Percentiles rank a stretch among this genome's conserved stretches.
These are phyloP conservation scores for Piezodorus guildinii DNA, from an alignment of 1,140 invertebrate genomes.

Conservation along the genomic window DNA sequence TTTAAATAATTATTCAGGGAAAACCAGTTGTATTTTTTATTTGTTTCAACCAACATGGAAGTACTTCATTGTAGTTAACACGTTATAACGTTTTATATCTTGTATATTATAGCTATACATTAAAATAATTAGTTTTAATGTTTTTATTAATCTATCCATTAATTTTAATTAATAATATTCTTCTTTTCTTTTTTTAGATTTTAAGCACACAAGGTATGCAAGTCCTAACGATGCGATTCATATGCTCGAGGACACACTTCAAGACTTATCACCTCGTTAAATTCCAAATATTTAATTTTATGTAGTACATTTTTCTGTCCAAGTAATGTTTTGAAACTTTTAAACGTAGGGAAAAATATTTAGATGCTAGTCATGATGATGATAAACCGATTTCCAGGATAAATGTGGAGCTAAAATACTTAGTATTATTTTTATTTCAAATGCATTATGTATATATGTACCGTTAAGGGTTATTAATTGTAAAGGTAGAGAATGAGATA, in stretches of 20 bases:
- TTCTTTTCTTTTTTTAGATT: slow-evolving; percentile 33
- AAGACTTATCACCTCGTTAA: neutral
- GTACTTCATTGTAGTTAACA: too few relatives aligned
- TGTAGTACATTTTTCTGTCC: slow-evolving; percentile 47
- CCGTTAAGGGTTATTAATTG: too few relatives aligned
- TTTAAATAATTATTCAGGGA: too few relatives aligned
- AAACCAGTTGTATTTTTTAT: too few relatives aligned
- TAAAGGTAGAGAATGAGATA: too few relatives aligned
- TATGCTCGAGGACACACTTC: slow-evolving; percentile 32
- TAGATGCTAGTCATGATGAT: neutral
- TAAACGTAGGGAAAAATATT: neutral
- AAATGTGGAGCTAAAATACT: too few relatives aligned
- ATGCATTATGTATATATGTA: too few relatives aligned
- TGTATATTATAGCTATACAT: too few relatives aligned
- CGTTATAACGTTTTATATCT: too few relatives aligned
- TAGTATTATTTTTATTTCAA: too few relatives aligned
- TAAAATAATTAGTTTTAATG: neutral
- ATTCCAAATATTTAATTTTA: slow-evolving; percentile 7
- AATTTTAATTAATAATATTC: slow-evolving; percentile 6
- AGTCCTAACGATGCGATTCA: slow-evolving; percentile 45
- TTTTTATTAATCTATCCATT: neutral
- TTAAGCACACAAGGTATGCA: slow-evolving; percentile 38
- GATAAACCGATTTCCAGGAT: too few relatives aligned
- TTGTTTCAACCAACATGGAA: too few relatives aligned
- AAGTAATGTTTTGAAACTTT: slow-evolving; percentile 51